Evolutionary conservation across 2,113 vertebrate genomes (phyloP).

Genomic region (Nestor notabilis): DNA sequence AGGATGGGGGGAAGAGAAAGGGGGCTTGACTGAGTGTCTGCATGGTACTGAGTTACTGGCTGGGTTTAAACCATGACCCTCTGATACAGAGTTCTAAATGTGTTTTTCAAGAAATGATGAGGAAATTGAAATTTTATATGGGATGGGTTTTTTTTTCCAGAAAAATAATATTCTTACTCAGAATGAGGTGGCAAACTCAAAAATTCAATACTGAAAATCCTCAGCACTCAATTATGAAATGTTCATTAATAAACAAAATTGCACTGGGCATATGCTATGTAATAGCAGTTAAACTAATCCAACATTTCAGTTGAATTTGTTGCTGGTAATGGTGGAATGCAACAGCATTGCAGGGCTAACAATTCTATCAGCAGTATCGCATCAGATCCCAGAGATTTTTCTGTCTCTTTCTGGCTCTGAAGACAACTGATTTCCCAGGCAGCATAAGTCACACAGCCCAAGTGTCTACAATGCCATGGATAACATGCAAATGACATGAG

Average conservation of each 20-base stretch:
- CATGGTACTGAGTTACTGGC: background rate
- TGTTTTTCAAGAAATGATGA: background rate
- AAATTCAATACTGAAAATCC: background rate
- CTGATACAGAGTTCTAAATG: background rate
- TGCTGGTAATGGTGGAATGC: background rate
- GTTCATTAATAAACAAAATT: background rate
- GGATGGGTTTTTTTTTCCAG: background rate
- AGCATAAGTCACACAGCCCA: background rate
- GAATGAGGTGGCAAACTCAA: background rate
- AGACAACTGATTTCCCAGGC: background rate
- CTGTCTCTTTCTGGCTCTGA: background rate
- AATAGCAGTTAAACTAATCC: background rate
- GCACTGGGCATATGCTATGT: background rate
- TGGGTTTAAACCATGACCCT: background rate
- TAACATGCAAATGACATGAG: background rate
- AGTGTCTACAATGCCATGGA: background rate
- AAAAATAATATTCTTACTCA: background rate
- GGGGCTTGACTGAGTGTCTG: background rate
- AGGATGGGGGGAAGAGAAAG: background rate
- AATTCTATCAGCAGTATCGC: background rate
- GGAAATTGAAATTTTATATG: background rate
- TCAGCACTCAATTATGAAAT: background rate
- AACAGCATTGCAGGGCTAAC: background rate
- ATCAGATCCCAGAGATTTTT: background rate
- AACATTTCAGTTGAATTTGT: background rate